These are phyloP conservation scores for Strix uralensis DNA, from an alignment of 2,113 vertebrate genomes.

Conservation along the genomic window DNA sequence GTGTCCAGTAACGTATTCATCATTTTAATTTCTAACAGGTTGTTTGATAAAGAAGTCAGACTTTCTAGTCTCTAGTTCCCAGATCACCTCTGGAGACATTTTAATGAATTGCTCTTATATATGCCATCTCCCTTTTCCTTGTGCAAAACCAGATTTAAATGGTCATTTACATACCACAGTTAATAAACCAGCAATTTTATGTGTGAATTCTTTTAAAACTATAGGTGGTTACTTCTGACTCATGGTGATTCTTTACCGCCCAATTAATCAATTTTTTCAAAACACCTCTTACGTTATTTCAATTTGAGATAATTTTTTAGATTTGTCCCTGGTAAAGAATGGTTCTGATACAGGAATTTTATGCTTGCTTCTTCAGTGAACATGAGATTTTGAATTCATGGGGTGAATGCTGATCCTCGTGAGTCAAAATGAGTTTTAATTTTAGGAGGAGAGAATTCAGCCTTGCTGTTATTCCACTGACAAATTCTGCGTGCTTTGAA, in stretches of 20 bases:
- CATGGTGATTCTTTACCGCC: neutral
- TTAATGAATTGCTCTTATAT: neutral
- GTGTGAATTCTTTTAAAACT: neutral
- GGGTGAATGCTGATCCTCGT: neutral
- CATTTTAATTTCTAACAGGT: neutral
- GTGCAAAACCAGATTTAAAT: neutral
- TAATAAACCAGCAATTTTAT: neutral
- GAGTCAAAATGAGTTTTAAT: neutral
- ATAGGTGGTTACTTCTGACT: neutral
- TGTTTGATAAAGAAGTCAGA: neutral
- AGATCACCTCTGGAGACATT: neutral
- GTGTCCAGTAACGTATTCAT: neutral
- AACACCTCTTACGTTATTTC: neutral
- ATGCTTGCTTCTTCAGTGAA: neutral
- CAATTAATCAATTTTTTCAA: neutral
- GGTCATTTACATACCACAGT: neutral
- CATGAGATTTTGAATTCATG: neutral
- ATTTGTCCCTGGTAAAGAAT: neutral
- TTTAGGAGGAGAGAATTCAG: neutral
- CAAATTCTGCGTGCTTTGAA: neutral
- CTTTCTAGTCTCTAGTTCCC: neutral
- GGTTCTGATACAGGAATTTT: neutral
- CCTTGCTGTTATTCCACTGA: neutral
- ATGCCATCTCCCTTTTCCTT: neutral
- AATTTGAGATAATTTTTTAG: neutral